Evolutionary conservation across 1,140 invertebrate species (phyloP), one percentile per base, ranked within the genome.

Genomic region (Probaryconus sp.): DNA sequence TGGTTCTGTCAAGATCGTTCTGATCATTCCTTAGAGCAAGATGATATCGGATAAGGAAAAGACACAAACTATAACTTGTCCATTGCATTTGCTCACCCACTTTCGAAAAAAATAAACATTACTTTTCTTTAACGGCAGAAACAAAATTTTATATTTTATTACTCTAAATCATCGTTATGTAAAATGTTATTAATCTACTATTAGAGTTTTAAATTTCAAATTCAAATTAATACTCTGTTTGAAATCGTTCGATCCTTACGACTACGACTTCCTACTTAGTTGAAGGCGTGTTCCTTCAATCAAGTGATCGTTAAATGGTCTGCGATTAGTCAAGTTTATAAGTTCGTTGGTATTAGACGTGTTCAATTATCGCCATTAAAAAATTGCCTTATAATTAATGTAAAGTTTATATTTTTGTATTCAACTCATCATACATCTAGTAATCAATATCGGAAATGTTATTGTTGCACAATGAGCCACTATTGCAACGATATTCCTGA

Each of bases 1-100:
- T 73, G 78, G 79, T 84, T 85, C 77, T 30, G 53, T 72, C 37
- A 80, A 79, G 63, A 83, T 76, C 73, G 71, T 58, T 72, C 67
- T 38, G 50, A 67, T 60, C 58, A 42, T 38, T 43, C 26, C 40
- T 51, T 56, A 40, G n/a, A 53, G 35, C 53, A 26, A 37, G 47
- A 13, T 10, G 17, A 18, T 48, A n/a, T 14, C n/a, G 26, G 18
- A 38, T n/a, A 53, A 42, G 37, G 55, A 69, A 64, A 67, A 56
- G 31, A 40, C 26, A 43, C 43, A 64, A 56, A 18, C 48, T 63
- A 24, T 58, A 42, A 56, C 14, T 13, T 9, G 17, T 48, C 13
- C 7, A 7, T 38, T 31, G 47, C 65, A 64, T 55, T 51, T 17
- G 47, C 55, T 79, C 70, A 79, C 74, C 77, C 74, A 79, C 70